Evolutionary conservation across 2,797 vertebrate genomes (phyloP), one percentile per base, ranked within the genome.

Genomic region (Podargus strigoides): DNA sequence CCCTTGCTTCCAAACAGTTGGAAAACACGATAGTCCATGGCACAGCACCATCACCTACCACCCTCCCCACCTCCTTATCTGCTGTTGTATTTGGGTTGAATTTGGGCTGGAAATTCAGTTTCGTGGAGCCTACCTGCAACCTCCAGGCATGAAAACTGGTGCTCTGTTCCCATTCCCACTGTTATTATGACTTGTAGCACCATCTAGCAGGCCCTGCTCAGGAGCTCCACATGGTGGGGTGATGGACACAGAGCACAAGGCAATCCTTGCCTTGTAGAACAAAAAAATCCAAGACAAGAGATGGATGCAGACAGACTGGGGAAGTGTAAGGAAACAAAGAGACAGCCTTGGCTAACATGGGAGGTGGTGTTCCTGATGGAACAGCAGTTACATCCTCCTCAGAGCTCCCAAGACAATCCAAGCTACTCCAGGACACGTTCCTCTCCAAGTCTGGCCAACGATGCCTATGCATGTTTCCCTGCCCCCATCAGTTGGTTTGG

Each of bases 381-480:
- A 3, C 70, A 47, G 62, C 63, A 56, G 7, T 1, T 26, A 8
- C 32, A 75, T 34, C 50, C 42, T 76, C 19, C 10, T 34, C 19
- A 55, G 23, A 68, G 22, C 37, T 72, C 53, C 80, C 3, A 18
- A 42, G 20, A 22, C 36, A 34, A 16, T 3, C 63, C 63, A 66
- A 69, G 15, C 6, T n/a, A 4, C 37, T 21, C 17, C 52, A 62
- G 47, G 21, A 13, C 52, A 70, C 0, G 0, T 12, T 52, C 53
- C 26, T 44, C 49, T 76, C 69, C 79, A 36, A 20, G 34, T 39
- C 34, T 47, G 56, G 27, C 39, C 49, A 52, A 41, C 0, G 3
- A 10, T 8, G 28, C 23, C 62, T 6, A 24, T 46, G 19, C 55
- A 60, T 0, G 0, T 18, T 46, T 20, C 56, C 64, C 52, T 73